Conservation (phyloP, 2,797 vertebrate species). For the Hippocampus kuda region DNA sequence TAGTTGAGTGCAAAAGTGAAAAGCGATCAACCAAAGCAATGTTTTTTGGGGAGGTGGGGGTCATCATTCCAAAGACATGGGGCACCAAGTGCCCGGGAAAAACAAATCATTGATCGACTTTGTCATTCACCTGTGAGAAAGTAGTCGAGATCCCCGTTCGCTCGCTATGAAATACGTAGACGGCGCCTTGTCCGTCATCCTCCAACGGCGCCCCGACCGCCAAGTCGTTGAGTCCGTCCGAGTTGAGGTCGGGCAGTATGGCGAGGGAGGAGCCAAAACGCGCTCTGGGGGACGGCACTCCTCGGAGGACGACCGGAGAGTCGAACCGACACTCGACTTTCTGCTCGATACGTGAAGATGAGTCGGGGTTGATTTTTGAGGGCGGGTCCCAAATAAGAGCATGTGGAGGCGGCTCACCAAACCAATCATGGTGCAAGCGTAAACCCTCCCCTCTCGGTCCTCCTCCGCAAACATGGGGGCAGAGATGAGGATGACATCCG, state of each 20-base stretch:
- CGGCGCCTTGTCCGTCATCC: constrained; percentile 55
- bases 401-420: constrained; percentile 37
- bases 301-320: constrained; percentile 36
- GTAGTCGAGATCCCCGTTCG: constrained; percentile 18
- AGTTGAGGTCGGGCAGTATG: constrained; percentile 60
- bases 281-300: constrained; percentile 35
- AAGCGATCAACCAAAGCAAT: too few relatives aligned
- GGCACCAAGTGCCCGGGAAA: too few relatives aligned
- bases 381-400: too few relatives aligned
- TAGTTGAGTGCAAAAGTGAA: constrained; percentile 15
- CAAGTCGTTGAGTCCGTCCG: constrained; percentile 58
- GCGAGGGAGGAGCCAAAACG: constrained; percentile 68
- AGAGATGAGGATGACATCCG: constrained; percentile 72
- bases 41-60: too few relatives aligned
- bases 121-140: constrained; percentile 58
- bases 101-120: not conserved
- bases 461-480: constrained; percentile 64
- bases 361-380: not conserved
- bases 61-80: too few relatives aligned
- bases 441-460: constrained; percentile 61
- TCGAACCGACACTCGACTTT: constrained; percentile 31
- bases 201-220: constrained; percentile 71
- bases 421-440: constrained; percentile 33
- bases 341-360: constrained; percentile 21
- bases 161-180: constrained; percentile 68